Evolutionary conservation across 1,140 invertebrate genomes (phyloP).

Genomic region (Rhopalosiphum padi): DNA sequence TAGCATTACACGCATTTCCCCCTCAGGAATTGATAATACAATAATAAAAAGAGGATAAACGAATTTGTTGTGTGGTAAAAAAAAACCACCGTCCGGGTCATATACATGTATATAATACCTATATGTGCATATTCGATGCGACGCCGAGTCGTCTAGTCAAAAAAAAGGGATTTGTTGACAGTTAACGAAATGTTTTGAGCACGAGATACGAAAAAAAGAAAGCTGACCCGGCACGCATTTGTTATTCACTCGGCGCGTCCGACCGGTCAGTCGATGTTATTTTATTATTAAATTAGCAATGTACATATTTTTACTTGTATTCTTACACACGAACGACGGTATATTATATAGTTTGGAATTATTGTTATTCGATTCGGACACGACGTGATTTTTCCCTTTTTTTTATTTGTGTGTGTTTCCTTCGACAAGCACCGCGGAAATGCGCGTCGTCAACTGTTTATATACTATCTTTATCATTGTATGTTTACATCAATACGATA

Average conservation of each 20-base stretch:
- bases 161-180: neutral
- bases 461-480: neutral
- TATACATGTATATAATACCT: neutral
- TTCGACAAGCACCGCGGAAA: neutral
- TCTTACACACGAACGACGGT: neutral
- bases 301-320: neutral
- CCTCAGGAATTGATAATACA: neutral
- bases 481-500: neutral
- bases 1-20: neutral
- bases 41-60: neutral
- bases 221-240: conserved; percentile 38
- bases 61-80: conserved; percentile 10
- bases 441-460: neutral
- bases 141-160: neutral
- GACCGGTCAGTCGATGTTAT: neutral
- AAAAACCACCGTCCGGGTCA: neutral
- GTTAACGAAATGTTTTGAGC: conserved; percentile 3
- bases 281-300: conserved; percentile 15
- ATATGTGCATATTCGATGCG: neutral
- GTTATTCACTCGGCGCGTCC: conserved; percentile 27
- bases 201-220: neutral
- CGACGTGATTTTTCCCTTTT: neutral
- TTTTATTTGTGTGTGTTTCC: neutral
- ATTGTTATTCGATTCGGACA: conserved; percentile 1
- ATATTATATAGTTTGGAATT: neutral